phyloP scores from a whole-genome alignment of 37 sponge, comb jelly and placozoan species.

The Petrosia ficiformis region DNA sequence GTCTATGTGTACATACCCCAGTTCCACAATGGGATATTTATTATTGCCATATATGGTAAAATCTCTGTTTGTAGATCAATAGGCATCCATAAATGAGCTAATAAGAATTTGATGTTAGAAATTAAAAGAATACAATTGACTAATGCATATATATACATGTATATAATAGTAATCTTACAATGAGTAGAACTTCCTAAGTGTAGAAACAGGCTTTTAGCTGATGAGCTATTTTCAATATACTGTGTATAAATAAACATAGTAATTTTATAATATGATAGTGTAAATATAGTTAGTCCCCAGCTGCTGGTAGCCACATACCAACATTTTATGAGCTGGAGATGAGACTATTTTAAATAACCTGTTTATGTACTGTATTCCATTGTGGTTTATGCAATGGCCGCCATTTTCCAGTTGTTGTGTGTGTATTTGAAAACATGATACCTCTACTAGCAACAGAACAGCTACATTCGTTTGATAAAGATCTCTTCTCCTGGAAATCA shows the following conservation, averaged over 20 bases:
- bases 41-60: constrained; percentile 51
- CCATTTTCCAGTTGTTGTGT: constrained; percentile 24
- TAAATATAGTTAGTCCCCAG: neutral
- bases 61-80: constrained; percentile 72
- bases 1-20: constrained; percentile 29
- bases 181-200: constrained; percentile 51
- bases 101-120: neutral
- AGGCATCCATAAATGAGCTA: constrained; percentile 70
- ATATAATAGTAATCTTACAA: constrained; percentile 37
- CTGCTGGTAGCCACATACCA: neutral
- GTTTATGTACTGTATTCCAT: constrained; percentile 45
- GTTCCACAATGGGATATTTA: constrained; percentile 54
- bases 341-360: constrained; percentile 30
- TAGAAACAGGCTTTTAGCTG: constrained; percentile 42
- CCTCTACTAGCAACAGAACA: constrained; percentile 48
- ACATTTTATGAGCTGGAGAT: too few relatives aligned
- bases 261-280: neutral
- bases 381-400: constrained; percentile 76
- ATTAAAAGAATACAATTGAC: neutral
- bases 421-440: constrained; percentile 39
- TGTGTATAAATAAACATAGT: constrained; percentile 3
- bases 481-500: constrained; percentile 22
- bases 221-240: constrained; percentile 37
- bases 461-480: neutral
- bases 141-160: too few relatives aligned